phyloP scores from a whole-genome alignment of 1,140 invertebrate genomes.

The Holcopasites calliopsidis region DNA sequence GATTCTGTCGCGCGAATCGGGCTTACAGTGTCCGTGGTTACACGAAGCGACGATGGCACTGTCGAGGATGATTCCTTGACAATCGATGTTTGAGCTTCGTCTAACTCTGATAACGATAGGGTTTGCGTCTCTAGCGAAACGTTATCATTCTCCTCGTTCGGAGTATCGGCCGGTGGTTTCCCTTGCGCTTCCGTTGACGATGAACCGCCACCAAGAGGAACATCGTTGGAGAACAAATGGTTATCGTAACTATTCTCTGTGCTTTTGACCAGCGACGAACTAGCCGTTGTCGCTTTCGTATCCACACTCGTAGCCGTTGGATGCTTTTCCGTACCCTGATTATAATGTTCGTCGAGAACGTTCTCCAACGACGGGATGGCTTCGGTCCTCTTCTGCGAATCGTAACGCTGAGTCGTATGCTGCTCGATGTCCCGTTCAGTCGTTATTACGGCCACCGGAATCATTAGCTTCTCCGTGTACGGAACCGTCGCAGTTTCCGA shows the following conservation, averaged over 20 bases:
- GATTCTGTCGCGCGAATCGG: too few species aligned
- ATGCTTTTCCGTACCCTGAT: too few species aligned
- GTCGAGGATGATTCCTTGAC: too few species aligned
- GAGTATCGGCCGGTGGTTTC: neutral
- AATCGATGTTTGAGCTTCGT: too few species aligned
- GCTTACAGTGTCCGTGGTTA: too few species aligned
- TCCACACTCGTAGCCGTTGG: neutral
- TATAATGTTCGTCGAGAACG: neutral
- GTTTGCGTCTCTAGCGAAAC: too few species aligned
- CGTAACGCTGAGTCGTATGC: neutral
- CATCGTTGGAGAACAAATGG: too few species aligned
- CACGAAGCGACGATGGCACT: too few species aligned
- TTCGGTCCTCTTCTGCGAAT: slow-evolving; percentile 1
- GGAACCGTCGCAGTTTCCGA: slow-evolving; percentile 19
- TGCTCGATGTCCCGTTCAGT: slow-evolving; percentile 54
- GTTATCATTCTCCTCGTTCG: too few species aligned
- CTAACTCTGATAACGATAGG: too few species aligned
- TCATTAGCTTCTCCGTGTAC: slow-evolving; percentile 73
- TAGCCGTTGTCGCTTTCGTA: neutral
- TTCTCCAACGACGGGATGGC: too few species aligned
- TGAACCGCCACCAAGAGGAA: neutral
- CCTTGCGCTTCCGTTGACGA: neutral
- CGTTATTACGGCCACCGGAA: slow-evolving; percentile 74
- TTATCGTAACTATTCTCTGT: too few species aligned
- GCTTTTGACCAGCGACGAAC: neutral